A percentile compares a stretch with the other conserved stretches of the same genome.
Conservation (phyloP, 2,888 invertebrate species). For the Drosophila rellima region DNA sequence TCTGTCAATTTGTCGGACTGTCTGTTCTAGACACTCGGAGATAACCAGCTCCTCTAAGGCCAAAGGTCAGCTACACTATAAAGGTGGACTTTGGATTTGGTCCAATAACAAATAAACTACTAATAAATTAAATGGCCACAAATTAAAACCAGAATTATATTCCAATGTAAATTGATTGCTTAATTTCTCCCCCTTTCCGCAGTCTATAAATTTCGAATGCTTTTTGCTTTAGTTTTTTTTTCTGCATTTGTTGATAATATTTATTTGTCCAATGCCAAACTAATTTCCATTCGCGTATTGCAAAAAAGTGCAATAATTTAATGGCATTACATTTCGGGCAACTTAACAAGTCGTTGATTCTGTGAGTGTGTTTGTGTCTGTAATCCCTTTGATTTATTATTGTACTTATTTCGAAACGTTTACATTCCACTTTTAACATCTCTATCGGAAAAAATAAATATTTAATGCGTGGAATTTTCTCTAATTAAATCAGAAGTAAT, state of each 20-base stretch:
- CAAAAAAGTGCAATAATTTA: slow-evolving; percentile 38
- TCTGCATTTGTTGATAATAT: slow-evolving; percentile 46
- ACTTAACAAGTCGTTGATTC: slow-evolving; percentile 18
- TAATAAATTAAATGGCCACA: slow-evolving; percentile 31
- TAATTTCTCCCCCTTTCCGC: slow-evolving; percentile 18
- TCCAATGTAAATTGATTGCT: slow-evolving; percentile 52
- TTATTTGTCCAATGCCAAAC: slow-evolving; percentile 21
- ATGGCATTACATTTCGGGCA: slow-evolving; percentile 5
- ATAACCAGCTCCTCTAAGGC: slow-evolving; percentile 4
- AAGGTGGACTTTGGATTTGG: slow-evolving; percentile 22
- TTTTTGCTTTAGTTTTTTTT: slow-evolving; percentile 4
- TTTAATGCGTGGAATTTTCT: not conserved
- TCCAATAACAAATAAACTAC: slow-evolving; percentile 26
- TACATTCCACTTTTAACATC: slow-evolving; percentile 17
- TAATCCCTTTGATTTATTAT: slow-evolving; percentile 35
- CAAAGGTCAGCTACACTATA: slow-evolving; percentile 38
- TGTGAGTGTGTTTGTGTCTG: not conserved
- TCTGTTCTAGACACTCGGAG: slow-evolving; percentile 14
- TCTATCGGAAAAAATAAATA: slow-evolving; percentile 21
- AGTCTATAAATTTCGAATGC: slow-evolving; percentile 14
- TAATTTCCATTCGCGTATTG: slow-evolving; percentile 46
- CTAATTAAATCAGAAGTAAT: not conserved
- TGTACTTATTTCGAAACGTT: slow-evolving; percentile 8
- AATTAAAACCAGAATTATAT: slow-evolving; percentile 42
- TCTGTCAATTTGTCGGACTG: not conserved